Conservation (phyloP, 2,888 invertebrate species). For the Odontocerum albicorne region DNA sequence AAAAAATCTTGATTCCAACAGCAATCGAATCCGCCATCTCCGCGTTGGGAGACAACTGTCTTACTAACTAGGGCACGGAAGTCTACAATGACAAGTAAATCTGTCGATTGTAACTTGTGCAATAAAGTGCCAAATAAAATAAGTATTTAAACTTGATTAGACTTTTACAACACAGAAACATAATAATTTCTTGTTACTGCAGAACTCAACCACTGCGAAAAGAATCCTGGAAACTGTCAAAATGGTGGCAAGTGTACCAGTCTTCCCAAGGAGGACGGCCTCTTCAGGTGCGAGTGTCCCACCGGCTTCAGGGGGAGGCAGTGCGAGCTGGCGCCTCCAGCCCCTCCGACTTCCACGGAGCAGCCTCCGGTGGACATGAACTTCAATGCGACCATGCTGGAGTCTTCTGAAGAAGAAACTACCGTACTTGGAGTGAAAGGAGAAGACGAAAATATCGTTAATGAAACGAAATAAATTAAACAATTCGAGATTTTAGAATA, state of each 20-base stretch:
- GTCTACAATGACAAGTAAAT: no score
- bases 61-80: no score
- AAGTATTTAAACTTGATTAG: no score
- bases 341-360: slow-evolving; percentile 34
- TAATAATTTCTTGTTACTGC: no score
- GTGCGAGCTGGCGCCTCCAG: slow-evolving; percentile 64
- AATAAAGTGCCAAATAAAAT: no score
- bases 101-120: no score
- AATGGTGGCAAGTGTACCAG: slow-evolving; percentile 84
- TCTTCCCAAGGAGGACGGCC: slow-evolving; percentile 73
- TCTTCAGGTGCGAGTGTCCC: slow-evolving; percentile 75
- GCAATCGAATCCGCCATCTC: no score
- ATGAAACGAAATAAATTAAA: slow-evolving; percentile 16
- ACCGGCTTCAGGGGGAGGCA: slow-evolving; percentile 74
- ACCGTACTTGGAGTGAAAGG: slow-evolving; percentile 17
- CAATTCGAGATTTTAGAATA: not conserved
- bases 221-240: slow-evolving; percentile 71
- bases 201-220: slow-evolving; percentile 85
- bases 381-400: slow-evolving; percentile 40
- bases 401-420: slow-evolving; percentile 42
- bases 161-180: no score
- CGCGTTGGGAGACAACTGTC: no score
- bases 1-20: no score
- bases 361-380: slow-evolving; percentile 39
- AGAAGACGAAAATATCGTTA: slow-evolving; percentile 3